Base-by-base conservation (phyloP, 2,888 invertebrate genomes). In the Myathropa florea region DNA sequence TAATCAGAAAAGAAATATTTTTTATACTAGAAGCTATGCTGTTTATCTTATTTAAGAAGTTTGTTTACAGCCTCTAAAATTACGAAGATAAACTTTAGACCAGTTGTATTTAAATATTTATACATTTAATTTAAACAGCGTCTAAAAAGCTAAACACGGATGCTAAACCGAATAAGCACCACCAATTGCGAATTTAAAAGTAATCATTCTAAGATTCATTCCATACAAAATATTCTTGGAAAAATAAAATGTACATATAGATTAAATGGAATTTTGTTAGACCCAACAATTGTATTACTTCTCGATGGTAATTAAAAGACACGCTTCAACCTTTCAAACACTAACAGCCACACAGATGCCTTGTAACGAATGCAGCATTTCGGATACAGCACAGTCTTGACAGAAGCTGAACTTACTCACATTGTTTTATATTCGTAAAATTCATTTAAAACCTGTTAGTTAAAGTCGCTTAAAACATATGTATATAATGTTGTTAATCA, bases 381-480 rank as follows among this genome's bases (percentile, higher is more conserved):
- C 18, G 18, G 46, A 46, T 2, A 18, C 18, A 39, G 7, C 28
- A 12, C 12, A 33, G 33, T 0, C 33, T 33, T 9, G 33, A 33
- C 12, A 18, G 46, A 18, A 46, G 18, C 18, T 46, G 18, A 46
- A 46, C n/a, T 18, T 4, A 18, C 46, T 46, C 46, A 46, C 18
- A 18, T n/a, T n/a, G n/a, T 14, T n/a, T 39, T n/a, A 39, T 23
- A 55, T 21, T 65, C 26, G 33, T n/a, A 10, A 46, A 23, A n/a
- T 30, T 59, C 30, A 33, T 55, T 36, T 36, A 4, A 73, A 76
- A 76, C 76, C 67, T 14, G 76, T 76, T 76, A 21, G 21, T 28
- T 59, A 4, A n/a, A 24, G 55, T 7, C 46, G 9, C 18, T 46
- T 33, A 23, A 23, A 18, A n/a, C 28, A 46, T 36, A 60, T 18